Percentiles rank a stretch among this genome's conserved stretches.
Evolutionary conservation across 2,113 vertebrate genomes (phyloP).

Genomic region (Triplophysa tibetana): DNA sequence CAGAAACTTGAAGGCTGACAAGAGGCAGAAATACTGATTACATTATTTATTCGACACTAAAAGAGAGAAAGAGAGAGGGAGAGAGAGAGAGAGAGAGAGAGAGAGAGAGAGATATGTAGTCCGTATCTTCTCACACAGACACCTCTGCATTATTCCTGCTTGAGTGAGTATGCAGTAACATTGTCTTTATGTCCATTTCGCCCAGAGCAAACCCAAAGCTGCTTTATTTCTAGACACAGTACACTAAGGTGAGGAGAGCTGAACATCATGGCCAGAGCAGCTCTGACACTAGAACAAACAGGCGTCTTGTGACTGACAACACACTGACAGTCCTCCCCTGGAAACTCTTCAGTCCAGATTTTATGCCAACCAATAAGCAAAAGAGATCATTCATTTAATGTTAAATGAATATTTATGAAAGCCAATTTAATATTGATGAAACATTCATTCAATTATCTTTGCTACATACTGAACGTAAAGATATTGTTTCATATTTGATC

Average conservation of each 20-base stretch:
- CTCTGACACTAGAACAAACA: neutral
- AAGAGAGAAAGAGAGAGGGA: neutral
- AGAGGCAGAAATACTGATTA: no score
- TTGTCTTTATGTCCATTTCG: neutral
- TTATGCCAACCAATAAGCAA: neutral
- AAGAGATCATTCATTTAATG: no score
- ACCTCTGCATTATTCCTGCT: conserved; percentile 13
- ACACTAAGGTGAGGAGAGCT: neutral
- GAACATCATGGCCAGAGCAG: neutral
- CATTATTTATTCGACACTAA: no score
- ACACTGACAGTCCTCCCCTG: neutral
- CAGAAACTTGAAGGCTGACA: no score
- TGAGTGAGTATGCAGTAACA: conserved; percentile 28
- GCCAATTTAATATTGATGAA: no score
- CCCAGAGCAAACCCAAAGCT: neutral
- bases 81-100: neutral
- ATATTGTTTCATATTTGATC: no score
- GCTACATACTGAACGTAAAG: no score
- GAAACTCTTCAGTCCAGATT: neutral
- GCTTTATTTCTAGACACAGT: neutral
- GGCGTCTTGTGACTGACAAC: neutral
- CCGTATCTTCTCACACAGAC: neutral
- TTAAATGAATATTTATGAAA: no score
- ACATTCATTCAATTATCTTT: no score
- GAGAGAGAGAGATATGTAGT: neutral